Conservation (phyloP, 2,113 vertebrate genomes). For the Nematolebias whitei region DNA sequence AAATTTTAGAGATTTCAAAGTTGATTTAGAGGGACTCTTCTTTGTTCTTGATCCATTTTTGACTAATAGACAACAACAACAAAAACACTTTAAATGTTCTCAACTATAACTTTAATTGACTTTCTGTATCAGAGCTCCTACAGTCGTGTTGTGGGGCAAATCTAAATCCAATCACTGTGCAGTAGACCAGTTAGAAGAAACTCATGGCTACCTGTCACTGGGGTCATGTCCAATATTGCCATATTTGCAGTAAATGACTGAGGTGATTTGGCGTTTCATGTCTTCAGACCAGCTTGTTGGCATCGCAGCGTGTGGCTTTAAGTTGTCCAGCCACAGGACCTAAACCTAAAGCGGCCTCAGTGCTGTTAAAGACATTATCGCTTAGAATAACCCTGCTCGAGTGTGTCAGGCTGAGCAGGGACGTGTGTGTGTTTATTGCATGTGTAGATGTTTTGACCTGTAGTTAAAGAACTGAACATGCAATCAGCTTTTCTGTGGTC, state of each 20-base stretch:
- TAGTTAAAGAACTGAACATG: slow-evolving; percentile 68
- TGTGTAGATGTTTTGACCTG: slow-evolving; percentile 66
- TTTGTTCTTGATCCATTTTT: too few species aligned
- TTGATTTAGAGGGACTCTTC: too few species aligned
- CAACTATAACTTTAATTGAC: too few species aligned
- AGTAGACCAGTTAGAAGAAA: slow-evolving; percentile 11
- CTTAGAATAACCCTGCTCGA: slow-evolving; percentile 69
- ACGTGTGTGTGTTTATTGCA: slow-evolving; percentile 21
- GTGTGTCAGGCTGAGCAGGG: slow-evolving; percentile 22
- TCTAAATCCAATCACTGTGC: not conserved
- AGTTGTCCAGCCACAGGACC: slow-evolving; percentile 39
- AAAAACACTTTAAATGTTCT: too few species aligned
- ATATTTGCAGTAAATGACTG: slow-evolving; percentile 21
- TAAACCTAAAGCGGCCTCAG: slow-evolving; percentile 41
- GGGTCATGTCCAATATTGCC: slow-evolving; percentile 30
- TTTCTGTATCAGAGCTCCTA: too few species aligned
- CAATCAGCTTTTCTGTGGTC: slow-evolving; percentile 62
- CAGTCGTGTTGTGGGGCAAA: too few species aligned
- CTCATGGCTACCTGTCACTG: slow-evolving; percentile 33
- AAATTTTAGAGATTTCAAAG: too few species aligned
- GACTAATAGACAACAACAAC: too few species aligned
- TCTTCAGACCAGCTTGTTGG: slow-evolving; percentile 22
- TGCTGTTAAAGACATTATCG: slow-evolving; percentile 72
- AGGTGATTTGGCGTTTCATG: slow-evolving; percentile 31
- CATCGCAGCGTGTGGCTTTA: slow-evolving; percentile 44